phyloP scores from a whole-genome alignment of 2,113 vertebrate genomes.

The Leiothrix lutea region DNA sequence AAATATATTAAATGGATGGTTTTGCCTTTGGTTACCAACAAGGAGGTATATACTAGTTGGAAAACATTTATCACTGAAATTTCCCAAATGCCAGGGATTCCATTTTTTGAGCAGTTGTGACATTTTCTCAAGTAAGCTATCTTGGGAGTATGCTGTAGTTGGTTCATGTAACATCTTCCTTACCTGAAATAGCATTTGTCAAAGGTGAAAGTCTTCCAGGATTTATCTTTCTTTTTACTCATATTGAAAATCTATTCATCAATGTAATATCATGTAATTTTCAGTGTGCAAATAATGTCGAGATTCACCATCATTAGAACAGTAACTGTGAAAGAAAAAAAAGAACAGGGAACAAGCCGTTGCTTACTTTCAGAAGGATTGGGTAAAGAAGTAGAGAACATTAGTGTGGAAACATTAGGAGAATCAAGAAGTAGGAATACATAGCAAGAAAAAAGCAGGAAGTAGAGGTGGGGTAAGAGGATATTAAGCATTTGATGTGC shows the following conservation, averaged over 20 bases:
- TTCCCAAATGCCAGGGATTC: not conserved
- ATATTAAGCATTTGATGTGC: not conserved
- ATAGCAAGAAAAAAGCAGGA: not conserved
- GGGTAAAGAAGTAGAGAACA: not conserved
- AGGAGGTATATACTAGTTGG: not conserved
- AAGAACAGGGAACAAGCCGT: not conserved
- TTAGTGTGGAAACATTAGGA: not conserved
- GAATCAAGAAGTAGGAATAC: not conserved
- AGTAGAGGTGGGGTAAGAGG: not conserved
- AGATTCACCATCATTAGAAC: not conserved
- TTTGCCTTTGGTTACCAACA: not conserved
- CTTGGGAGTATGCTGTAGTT: not conserved
- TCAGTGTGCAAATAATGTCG: not conserved
- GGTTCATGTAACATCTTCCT: not conserved
- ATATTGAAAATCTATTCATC: not conserved
- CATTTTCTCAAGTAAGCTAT: not conserved
- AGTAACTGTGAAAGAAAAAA: not conserved
- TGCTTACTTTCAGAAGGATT: not conserved
- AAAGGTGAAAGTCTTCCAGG: not conserved
- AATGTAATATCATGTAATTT: not conserved
- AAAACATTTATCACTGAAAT: not conserved
- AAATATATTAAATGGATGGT: not conserved
- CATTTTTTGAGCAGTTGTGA: not conserved
- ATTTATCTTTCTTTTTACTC: not conserved
- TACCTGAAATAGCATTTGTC: not conserved